Evolutionary conservation across 2,797 vertebrate species (phyloP).

Genomic region (Apogon hyalosoma): DNA sequence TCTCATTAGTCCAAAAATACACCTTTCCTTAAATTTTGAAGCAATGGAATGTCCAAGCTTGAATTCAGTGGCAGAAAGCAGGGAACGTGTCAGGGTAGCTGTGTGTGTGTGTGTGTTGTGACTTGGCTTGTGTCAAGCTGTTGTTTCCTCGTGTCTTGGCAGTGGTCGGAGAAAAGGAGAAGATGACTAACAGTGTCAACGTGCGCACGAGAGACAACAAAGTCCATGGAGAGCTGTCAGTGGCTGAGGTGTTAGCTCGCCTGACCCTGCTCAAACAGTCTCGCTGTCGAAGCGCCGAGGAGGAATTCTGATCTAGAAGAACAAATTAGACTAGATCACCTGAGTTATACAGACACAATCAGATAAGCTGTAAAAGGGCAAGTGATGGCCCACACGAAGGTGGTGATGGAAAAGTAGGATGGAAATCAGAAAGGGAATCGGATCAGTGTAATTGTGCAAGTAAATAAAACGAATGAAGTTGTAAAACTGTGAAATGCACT

Average conservation of each 20-base stretch:
- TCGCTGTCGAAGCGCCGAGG: constrained; percentile 87
- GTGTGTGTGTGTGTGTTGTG: constrained; percentile 47
- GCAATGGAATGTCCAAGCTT: constrained; percentile 28
- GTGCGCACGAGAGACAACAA: constrained; percentile 96
- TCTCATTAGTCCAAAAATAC: constrained; percentile 24
- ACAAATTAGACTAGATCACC: constrained; percentile 11
- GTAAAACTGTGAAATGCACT: not conserved
- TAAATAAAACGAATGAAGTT: constrained; percentile 1
- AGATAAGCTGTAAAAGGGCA: constrained; percentile 14
- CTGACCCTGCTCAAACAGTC: constrained; percentile 87
- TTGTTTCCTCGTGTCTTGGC: constrained; percentile 68
- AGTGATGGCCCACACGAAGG: not conserved
- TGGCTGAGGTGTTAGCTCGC: constrained; percentile 87
- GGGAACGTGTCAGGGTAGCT: constrained; percentile 58
- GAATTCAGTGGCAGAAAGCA: constrained; percentile 16
- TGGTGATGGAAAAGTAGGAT: too few relatives aligned
- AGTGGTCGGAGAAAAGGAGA: constrained; percentile 98
- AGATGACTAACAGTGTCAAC: constrained; percentile 87
- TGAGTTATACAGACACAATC: not conserved
- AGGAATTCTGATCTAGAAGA: constrained; percentile 84
- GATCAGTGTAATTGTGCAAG: constrained; percentile 1
- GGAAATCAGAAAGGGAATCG: not conserved
- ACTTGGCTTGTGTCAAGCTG: constrained; percentile 60
- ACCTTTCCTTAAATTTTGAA: constrained; percentile 5
- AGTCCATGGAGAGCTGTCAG: constrained; percentile 89